Base-by-base conservation (phyloP, 2,797 vertebrate species). In the Clarias laeviceps region DNA sequence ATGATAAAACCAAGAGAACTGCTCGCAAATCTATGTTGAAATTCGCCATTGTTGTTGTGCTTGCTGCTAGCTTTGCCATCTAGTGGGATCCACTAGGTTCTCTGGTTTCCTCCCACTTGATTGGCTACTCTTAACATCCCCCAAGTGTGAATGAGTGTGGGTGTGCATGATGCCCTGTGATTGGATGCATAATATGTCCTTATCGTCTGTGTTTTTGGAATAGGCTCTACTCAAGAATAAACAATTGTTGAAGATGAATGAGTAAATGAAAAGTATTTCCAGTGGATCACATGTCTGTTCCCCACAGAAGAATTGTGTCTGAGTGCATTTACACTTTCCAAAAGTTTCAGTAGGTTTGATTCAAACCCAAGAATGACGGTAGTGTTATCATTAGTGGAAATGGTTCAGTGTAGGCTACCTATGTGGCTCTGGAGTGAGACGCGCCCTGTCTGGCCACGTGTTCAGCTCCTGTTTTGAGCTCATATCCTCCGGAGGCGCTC, bases 401-500 rank as follows among this genome's bases (percentile, higher is more conserved):
- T 22, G 32, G 15, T 1, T 40, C 6, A 3, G 22, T 61, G 5
- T 59, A 72, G 45, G 64, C 45, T 15, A 22, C 27, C 80, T 70
- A 18, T 22, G 12, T 2, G 22, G 1, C 6, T 57, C n/a, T 54
- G 11, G 45, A 86, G 20, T 64, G 81, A 56, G 69, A 79, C 56
- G 76, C 85, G 14, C 22, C 66, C 74, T 15, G 5, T 8, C 22
- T 59, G 74, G 74, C 29, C 87, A 88, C 84, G 87, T 88, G 87
- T 79, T 86, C 77, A 57, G 65, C 27, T 68, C 64, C 17, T 12
- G 24, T 64, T 22, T 57, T 89, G 90, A 93, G 91, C 17, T 96
- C 93, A 96, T 40, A 87, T 96, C 96, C 95, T 90, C 54, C 88
- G 88, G 72, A 86, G 88, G 61, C 82, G 93, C 93, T 93, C 88